phyloP scores from a whole-genome alignment of 1,140 invertebrate genomes.

The Chymomyza costata region DNA sequence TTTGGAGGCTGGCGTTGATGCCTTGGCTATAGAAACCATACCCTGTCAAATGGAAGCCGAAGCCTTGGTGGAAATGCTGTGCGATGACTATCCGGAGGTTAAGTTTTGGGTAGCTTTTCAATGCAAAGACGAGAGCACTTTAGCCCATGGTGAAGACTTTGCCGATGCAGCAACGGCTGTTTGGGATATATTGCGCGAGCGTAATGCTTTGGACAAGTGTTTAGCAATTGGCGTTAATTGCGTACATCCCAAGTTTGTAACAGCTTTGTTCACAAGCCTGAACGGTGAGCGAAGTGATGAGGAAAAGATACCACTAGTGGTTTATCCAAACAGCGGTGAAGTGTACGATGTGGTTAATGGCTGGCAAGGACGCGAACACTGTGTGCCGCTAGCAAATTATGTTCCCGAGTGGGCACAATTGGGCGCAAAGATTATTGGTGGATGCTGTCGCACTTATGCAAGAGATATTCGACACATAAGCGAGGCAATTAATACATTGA shows the following conservation, averaged over 20 bases:
- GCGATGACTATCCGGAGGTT: constrained; percentile 83
- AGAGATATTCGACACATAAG: constrained; percentile 79
- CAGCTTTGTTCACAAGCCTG: constrained; percentile 77
- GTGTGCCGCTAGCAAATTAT: constrained; percentile 78
- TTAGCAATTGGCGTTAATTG: constrained; percentile 93
- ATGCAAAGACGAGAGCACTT: constrained; percentile 79
- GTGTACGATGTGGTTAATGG: constrained; percentile 77
- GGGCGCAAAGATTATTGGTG: constrained; percentile 85
- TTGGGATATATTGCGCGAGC: constrained; percentile 79
- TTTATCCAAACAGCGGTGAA: constrained; percentile 86
- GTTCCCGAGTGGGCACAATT: constrained; percentile 82
- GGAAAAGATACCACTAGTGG: constrained; percentile 78
- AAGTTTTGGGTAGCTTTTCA: constrained; percentile 85
- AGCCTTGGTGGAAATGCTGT: constrained; percentile 85
- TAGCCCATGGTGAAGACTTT: constrained; percentile 87
- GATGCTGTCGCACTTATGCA: constrained; percentile 85
- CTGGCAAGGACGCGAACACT: constrained; percentile 79
- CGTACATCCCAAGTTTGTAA: constrained; percentile 80
- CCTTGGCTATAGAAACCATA: constrained; percentile 93
- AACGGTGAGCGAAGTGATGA: constrained; percentile 51
- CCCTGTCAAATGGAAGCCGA: constrained; percentile 89
- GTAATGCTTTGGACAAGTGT: constrained; percentile 81
- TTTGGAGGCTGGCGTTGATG: constrained; percentile 86
- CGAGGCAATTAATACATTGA: constrained; percentile 61
- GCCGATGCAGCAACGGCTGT: constrained; percentile 74